Evolutionary conservation across 2,113 vertebrate species (phyloP).

Genomic region (Anoura caudifer): DNA sequence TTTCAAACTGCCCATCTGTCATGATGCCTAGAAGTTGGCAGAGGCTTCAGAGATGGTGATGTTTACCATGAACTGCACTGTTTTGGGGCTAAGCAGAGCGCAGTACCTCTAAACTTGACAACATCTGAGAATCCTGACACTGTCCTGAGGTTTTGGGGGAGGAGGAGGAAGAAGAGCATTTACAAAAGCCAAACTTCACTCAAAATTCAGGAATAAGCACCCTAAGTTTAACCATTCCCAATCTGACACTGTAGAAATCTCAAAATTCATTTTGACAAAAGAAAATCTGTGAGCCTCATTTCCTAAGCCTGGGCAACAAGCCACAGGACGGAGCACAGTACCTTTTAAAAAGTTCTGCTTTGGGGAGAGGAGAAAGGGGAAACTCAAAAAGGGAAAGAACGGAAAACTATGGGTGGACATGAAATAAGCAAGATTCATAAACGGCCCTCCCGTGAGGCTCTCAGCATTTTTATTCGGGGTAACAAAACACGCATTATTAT

Average conservation of each 20-base stretch:
- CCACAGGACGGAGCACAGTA: neutral
- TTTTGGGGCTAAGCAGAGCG: too few species aligned
- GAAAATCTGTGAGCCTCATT: neutral
- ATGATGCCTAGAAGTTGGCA: neutral
- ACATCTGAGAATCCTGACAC: neutral
- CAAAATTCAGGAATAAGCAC: neutral
- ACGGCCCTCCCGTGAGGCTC: neutral
- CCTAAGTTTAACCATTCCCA: neutral
- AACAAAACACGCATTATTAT: neutral
- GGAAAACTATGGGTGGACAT: neutral
- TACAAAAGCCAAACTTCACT: neutral
- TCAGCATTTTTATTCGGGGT: neutral
- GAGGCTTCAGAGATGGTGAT: neutral
- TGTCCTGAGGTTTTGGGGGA: neutral
- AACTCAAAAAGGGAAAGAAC: neutral
- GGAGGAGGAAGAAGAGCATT: neutral
- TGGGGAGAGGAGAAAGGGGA: neutral
- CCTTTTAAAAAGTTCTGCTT: neutral
- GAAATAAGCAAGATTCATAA: neutral
- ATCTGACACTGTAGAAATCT: neutral
- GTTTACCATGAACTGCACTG: neutral
- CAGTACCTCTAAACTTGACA: neutral
- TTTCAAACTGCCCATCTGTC: neutral
- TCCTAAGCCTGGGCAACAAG: neutral
- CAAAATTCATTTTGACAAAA: neutral